Conservation (phyloP, 92 coral and sea anemone genomes). For the Diadumene lineata region DNA sequence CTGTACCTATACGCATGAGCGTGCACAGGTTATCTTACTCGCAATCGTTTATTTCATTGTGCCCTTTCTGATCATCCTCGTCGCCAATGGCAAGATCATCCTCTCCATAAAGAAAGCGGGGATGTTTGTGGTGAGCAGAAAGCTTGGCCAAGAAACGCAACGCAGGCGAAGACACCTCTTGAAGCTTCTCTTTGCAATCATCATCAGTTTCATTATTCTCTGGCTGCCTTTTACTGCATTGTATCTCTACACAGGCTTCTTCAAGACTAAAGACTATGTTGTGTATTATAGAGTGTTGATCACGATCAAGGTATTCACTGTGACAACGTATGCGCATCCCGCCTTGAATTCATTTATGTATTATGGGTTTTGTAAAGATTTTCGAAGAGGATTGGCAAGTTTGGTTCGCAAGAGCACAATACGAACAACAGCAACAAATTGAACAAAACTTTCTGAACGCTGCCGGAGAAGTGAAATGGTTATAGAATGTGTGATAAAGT, state of each 20-base stretch:
- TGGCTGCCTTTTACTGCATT: constrained; percentile 60
- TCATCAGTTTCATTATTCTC: constrained; percentile 54
- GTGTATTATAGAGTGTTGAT: neutral
- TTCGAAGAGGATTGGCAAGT: constrained; percentile 47
- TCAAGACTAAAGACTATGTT: constrained; percentile 9
- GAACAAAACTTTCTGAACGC: too few relatives aligned
- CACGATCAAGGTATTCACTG: neutral
- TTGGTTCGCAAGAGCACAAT: constrained; percentile 22
- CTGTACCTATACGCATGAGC: constrained; percentile 33
- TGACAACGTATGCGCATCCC: constrained; percentile 56
- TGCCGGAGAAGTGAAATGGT: too few relatives aligned
- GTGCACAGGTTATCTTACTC: constrained; percentile 21
- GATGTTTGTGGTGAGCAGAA: constrained; percentile 27
- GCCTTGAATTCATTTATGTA: constrained; percentile 65
- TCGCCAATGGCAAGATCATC: constrained; percentile 42
- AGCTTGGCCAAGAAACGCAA: constrained; percentile 20
- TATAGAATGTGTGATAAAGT: too few relatives aligned
- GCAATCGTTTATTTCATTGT: constrained; percentile 19
- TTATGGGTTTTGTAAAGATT: constrained; percentile 71
- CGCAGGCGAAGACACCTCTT: constrained; percentile 44
- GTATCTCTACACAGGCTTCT: constrained; percentile 39
- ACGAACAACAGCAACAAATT: neutral
- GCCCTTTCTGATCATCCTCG: constrained; percentile 32
- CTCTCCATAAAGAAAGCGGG: constrained; percentile 39
- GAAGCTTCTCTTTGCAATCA: constrained; percentile 52